Conservation (phyloP, 2,797 vertebrate species). For the Sebastes miniatus region DNA sequence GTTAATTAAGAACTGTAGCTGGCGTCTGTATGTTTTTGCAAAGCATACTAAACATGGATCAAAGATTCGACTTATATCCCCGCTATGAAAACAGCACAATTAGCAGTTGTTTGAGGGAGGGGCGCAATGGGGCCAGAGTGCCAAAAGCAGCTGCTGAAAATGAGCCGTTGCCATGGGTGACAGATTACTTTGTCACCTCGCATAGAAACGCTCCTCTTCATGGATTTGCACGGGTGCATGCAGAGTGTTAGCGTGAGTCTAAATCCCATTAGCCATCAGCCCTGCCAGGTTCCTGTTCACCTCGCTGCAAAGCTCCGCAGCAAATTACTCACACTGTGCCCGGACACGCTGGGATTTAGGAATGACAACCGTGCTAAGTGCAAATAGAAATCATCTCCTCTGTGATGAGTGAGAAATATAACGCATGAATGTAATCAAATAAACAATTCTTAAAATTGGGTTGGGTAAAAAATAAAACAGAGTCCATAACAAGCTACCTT, state of each 20-base stretch:
- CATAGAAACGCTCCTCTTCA: conserved; percentile 81
- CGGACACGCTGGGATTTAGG: conserved; percentile 73
- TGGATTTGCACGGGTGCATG: conserved; percentile 82
- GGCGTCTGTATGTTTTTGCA: conserved; percentile 52
- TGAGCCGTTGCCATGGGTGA: conserved; percentile 84
- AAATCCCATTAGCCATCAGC: conserved; percentile 83
- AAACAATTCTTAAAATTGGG: conserved; percentile 33
- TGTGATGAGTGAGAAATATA: conserved; percentile 66
- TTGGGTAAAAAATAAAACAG: conserved; percentile 22
- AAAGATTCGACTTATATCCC: conserved; percentile 74
- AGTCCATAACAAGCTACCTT: neutral
- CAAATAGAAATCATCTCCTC: conserved; percentile 80
- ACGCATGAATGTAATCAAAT: conserved; percentile 48
- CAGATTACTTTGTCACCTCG: conserved; percentile 84
- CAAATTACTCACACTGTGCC: conserved; percentile 80
- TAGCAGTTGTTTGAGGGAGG: conserved; percentile 77
- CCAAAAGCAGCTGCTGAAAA: conserved; percentile 80
- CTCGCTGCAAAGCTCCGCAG: conserved; percentile 77
- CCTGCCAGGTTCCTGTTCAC: conserved; percentile 79
- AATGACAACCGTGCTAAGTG: conserved; percentile 79
- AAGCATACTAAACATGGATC: conserved; percentile 70
- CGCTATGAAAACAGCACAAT: conserved; percentile 76
- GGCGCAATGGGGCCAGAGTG: conserved; percentile 64
- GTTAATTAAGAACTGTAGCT: conserved; percentile 63
- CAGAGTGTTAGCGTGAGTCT: conserved; percentile 80